Base-by-base conservation (phyloP, 2,888 invertebrate species). In the Cataglyphis cursor region DNA sequence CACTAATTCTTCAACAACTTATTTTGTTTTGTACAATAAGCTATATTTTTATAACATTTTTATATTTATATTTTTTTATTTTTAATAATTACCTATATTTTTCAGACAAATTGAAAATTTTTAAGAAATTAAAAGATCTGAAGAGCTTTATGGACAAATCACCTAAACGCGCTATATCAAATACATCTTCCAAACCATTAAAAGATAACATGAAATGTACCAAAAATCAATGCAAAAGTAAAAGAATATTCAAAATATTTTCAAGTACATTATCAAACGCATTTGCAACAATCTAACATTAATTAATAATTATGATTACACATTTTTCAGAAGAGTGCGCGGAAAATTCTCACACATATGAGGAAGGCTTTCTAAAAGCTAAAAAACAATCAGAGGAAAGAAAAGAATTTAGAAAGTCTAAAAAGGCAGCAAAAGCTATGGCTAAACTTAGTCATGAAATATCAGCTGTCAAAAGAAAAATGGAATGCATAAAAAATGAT, bases 371-470 rank as follows among this genome's bases (percentile, higher is more conserved):
- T 10, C 6, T 24, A 12, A 51, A n/a, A 9, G 1, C n/a, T 62
- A 1, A 0, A n/a, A 3, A 68, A 0, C 10, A 66, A n/a, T 1
- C 3, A 31, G 21, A 21, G 3, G 0, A 65, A 21, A n/a, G 31
- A 31, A 59, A n/a, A 24, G 15, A 15, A 12, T 24, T 65, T 4
- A 12, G 10, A 59, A 82, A 73, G 18, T 24, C 0, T 38, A 70
- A 2, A 0, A 74, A 48, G 18, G 73, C 76, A 21, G 78, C 64
- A n/a, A 83, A 65, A 6, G 85, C 87, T 12, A 76, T 91, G 9
- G 41, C 62, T 1, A 41, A 73, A 48, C 87, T 90, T 54, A 82
- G 75, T 18, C 31, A 51, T 21, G 75, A 84, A 6, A 85, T 91
- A 10, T 35, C 57, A 2, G 59, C 4, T 0, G 68, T 88, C 3